Evolutionary conservation across 2,797 vertebrate species (phyloP), one percentile per base, ranked within the genome.

Genomic region (Coluber constrictor): DNA sequence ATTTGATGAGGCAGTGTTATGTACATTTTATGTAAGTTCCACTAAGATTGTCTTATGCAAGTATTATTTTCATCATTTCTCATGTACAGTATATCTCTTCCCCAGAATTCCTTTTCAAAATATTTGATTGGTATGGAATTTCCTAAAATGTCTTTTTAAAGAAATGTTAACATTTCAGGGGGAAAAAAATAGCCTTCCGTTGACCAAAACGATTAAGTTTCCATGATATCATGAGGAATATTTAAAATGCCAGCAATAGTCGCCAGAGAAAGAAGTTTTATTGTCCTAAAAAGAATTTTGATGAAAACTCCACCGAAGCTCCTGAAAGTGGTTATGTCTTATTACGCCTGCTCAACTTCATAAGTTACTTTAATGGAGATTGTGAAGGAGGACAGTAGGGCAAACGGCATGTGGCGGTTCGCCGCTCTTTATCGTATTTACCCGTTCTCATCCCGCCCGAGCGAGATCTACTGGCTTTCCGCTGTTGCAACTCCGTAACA

Each of bases 321-420:
- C 90, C 93, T 86, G 37, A 32, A 90, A 23, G 7, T 7, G 61
- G 11, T 16, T 51, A n/a, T 23, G 27, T 86, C 4, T 94, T 94
- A 83, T 95, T 93, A 89, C 66, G 93, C 86, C 90, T 32, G 9
- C 37, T 55, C 90, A 93, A 95, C 94, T 96, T 95, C 93, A 37
- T 91, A 51, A 94, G 91, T 60, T 13, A 79, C 59, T 70, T 90
- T 1, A 59, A 70, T 59, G 90, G 57, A 23, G 47, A n/a, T 83
- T n/a, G 56, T 32, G 43, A 37, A 37, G 23, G 20, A 9, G 37
- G 23, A 10, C 9, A 23, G 18, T 29, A 23, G 74, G 18, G 20
- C 57, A 16, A 66, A 43, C n/a, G 51, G 60, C 51, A 92, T 16
- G 63, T 4, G 60, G 43, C 25, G 51, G 51, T 47, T 89, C 60